Percentiles rank a stretch among this genome's conserved stretches.
Evolutionary conservation across 2,113 vertebrate genomes (phyloP).

Genomic region (Charadrius vociferus): DNA sequence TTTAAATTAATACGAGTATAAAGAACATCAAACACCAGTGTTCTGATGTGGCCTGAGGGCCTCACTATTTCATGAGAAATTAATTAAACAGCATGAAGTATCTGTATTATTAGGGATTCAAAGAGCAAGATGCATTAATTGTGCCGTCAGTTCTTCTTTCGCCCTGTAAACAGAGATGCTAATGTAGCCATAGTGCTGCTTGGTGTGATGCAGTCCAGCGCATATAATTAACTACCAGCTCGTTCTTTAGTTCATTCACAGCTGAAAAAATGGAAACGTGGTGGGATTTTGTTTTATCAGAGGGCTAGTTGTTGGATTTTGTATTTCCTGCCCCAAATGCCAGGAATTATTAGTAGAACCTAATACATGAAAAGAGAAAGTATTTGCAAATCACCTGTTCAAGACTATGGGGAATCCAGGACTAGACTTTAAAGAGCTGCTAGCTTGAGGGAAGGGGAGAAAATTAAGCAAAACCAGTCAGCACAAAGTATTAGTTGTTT

Average conservation of each 20-base stretch:
- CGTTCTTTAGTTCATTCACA: neutral
- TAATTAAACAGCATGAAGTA: neutral
- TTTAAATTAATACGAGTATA: neutral
- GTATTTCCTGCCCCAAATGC: neutral
- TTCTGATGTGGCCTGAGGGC: neutral
- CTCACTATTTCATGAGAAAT: neutral
- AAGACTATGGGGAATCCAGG: neutral
- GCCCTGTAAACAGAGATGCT: neutral
- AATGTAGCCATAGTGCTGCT: neutral
- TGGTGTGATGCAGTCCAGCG: neutral
- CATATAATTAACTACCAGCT: neutral
- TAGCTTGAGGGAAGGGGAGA: neutral
- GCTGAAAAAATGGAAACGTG: neutral
- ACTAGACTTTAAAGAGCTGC: neutral
- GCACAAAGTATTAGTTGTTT: neutral
- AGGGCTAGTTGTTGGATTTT: neutral
- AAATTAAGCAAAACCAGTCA: neutral
- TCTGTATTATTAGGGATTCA: neutral
- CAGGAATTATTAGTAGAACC: neutral
- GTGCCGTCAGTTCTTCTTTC: neutral
- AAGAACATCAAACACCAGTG: neutral
- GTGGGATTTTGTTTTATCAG: neutral
- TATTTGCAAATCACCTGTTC: neutral
- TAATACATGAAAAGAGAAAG: neutral
- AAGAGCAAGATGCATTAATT: neutral